phyloP scores from a whole-genome alignment of 2,797 vertebrate species.

The Pogoniulus pusillus region DNA sequence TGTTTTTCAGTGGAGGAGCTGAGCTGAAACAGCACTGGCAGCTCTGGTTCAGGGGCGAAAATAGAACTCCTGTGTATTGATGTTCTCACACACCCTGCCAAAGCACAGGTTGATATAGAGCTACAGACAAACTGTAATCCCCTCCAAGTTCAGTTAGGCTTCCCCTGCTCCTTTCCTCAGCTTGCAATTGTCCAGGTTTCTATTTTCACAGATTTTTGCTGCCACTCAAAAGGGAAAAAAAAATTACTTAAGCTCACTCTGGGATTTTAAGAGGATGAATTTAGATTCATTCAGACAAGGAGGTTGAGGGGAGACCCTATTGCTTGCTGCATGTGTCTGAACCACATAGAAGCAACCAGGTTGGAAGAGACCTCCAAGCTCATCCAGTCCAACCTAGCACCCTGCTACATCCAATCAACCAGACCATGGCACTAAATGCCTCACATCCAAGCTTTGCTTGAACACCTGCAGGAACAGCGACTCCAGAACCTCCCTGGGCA shows the following conservation, averaged over 20 bases:
- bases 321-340: no score
- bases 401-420: no score
- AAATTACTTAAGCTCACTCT: background rate
- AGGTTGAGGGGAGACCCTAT: no score
- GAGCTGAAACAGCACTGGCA: background rate
- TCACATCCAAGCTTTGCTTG: no score
- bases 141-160: background rate
- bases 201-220: background rate
- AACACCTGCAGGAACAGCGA: no score
- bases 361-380: no score
- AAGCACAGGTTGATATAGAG: no score
- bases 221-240: background rate
- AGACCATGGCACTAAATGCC: no score
- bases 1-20: background rate
- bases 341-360: no score
- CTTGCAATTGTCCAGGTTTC: no score
- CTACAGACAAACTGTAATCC: no score
- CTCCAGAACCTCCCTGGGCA: no score
- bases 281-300: background rate
- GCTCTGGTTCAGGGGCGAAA: background rate
- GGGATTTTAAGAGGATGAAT: background rate
- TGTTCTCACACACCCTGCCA: background rate
- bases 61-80: background rate
- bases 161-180: background rate
- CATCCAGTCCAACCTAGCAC: fast-evolving